Base-by-base conservation (phyloP, 2,113 vertebrate genomes). In the Myodes glareolus region DNA sequence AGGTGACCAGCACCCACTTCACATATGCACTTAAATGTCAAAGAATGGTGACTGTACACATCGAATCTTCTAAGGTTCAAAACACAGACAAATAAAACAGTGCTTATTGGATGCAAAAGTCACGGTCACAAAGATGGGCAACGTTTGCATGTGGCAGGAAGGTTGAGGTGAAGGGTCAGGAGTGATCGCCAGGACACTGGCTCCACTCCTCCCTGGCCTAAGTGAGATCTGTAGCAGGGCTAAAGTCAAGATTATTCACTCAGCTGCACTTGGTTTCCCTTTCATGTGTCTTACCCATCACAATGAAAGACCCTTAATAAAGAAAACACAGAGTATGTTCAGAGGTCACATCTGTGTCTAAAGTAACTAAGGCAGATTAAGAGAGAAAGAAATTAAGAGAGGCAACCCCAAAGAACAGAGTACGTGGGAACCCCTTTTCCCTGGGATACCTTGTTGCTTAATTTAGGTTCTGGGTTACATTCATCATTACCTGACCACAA, bases 1-100 rank as follows among this genome's bases (percentile, higher is more conserved):
- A n/a, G 52, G 47, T 1, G 9, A 14, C 27, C 27, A 58, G 25
- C 0, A n/a, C 0, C 25, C 4, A 7, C 0, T 36, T 0, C 33
- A 21, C 39, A 25, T 0, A 13, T 0, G 11, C 5, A 36, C 14
- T 10, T 81, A 80, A 68, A 47, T 3, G 7, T 5, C 9, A 52
- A 92, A 39, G 17, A 81, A 73, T 0, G 68, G 3, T 42, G 0
- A 19, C 36, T 4, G 10, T 1, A 31, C 1, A 14, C 77, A 45
- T 50, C 47, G 17, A 47, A 31, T 45, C 88, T 70, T 45, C 45
- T 4, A 39, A 11, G 13, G 76, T 11, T 81, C 29, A 80, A 65
- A 91, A 61, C 72, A 12, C 19, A 21, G 70, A 39, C 12, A 25
- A 73, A 27, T 55, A 68, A 95, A 45, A 12, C 1, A 36, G 39